phyloP scores from a whole-genome alignment of 1,140 invertebrate species.

The Parasteatoda tepidariorum region DNA sequence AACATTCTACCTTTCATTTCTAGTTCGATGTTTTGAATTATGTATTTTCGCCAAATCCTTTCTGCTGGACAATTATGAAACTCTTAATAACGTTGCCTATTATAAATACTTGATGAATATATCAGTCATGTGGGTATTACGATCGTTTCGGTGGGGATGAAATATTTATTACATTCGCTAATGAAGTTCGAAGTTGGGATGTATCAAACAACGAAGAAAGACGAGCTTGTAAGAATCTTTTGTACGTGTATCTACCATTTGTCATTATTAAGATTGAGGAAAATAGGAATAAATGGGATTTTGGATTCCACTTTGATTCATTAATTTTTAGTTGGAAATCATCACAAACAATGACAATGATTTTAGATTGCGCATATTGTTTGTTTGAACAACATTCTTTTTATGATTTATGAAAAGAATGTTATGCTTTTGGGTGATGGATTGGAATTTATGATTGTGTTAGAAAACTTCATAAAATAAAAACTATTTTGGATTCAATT shows the following conservation, averaged over 20 bases:
- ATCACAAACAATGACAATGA: no score
- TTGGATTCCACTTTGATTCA: neutral
- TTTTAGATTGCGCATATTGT: no score
- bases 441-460: no score
- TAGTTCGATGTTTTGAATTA: conserved; percentile 39
- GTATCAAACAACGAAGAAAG: no score
- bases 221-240: conserved; percentile 25
- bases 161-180: conserved; percentile 42
- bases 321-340: no score
- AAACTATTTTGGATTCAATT: no score
- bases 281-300: conserved; percentile 18
- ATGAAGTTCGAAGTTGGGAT: conserved; percentile 38
- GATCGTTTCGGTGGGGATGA: conserved; percentile 9
- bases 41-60: conserved; percentile 48
- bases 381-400: no score
- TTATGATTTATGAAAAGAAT: no score
- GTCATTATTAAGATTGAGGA: neutral
- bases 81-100: conserved; percentile 45
- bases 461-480: no score
- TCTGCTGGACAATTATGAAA: conserved; percentile 31
- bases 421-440: no score
- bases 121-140: neutral
- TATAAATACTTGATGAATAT: conserved; percentile 48
- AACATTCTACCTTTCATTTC: conserved; percentile 1
- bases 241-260: neutral